Evolutionary conservation across 2,797 vertebrate species (phyloP).

Genomic region (Microhierax caerulescens): DNA sequence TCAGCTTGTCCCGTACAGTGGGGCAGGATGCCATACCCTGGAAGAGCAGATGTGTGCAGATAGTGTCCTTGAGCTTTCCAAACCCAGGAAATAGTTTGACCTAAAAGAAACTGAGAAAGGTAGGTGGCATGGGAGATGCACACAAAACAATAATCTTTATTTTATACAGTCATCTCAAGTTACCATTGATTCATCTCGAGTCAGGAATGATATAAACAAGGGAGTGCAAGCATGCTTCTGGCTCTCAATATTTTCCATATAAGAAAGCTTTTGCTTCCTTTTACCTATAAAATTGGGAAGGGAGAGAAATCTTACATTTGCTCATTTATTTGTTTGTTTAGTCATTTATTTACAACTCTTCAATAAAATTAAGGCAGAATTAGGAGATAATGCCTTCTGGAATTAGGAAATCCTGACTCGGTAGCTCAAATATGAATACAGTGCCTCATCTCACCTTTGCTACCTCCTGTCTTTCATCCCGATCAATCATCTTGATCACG

Average conservation of each 20-base stretch:
- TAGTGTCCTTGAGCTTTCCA: neutral
- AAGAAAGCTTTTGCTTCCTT: neutral
- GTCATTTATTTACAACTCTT: neutral
- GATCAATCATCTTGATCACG: neutral
- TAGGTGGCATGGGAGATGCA: neutral
- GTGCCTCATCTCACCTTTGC: neutral
- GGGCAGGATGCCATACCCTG: neutral
- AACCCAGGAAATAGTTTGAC: neutral
- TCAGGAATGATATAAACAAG: neutral
- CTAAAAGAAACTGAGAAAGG: neutral
- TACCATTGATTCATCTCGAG: neutral
- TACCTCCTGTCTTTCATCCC: neutral
- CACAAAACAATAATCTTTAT: neutral
- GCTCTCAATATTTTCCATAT: neutral
- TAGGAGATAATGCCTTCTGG: neutral
- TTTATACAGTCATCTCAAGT: neutral
- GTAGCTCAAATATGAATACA: neutral
- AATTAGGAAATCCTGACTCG: neutral
- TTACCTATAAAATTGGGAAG: neutral
- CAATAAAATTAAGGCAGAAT: neutral
- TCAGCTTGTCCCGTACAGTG: neutral
- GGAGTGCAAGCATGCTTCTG: neutral
- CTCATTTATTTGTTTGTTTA: neutral
- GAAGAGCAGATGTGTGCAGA: neutral
- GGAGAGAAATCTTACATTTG: neutral